Evolutionary conservation across 2,113 vertebrate species (phyloP).

Genomic region (Gymnarchus niloticus): DNA sequence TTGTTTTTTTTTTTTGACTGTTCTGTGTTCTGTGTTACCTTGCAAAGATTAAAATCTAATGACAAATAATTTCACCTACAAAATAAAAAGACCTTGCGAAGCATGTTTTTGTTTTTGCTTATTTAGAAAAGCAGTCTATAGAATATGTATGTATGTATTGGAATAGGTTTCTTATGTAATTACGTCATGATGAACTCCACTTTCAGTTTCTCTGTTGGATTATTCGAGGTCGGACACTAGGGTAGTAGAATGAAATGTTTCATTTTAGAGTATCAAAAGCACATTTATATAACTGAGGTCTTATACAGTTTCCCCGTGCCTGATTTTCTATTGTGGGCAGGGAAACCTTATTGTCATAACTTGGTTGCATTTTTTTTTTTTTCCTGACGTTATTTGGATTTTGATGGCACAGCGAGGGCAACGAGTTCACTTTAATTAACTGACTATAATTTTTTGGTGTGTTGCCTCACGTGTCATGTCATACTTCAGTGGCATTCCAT

Average conservation of each 20-base stretch:
- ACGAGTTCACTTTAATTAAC: slow-evolving; percentile 1
- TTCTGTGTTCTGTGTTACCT: too few relatives aligned
- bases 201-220: too few relatives aligned
- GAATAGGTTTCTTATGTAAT: too few relatives aligned
- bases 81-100: not conserved
- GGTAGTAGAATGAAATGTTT: too few relatives aligned
- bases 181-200: too few relatives aligned
- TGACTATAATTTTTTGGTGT: not conserved
- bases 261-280: too few relatives aligned
- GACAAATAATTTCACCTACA: not conserved
- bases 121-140: not conserved
- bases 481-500: not conserved
- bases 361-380: not conserved
- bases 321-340: not conserved
- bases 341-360: not conserved
- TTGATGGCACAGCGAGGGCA: not conserved
- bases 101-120: not conserved
- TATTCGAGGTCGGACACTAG: too few relatives aligned
- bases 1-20: too few relatives aligned
- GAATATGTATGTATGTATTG: not conserved
- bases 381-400: not conserved
- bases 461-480: not conserved
- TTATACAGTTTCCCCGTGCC: too few relatives aligned
- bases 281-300: too few relatives aligned
- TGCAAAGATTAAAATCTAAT: too few relatives aligned